Conservation (phyloP, 2,113 vertebrate species). For the Solea senegalensis region DNA sequence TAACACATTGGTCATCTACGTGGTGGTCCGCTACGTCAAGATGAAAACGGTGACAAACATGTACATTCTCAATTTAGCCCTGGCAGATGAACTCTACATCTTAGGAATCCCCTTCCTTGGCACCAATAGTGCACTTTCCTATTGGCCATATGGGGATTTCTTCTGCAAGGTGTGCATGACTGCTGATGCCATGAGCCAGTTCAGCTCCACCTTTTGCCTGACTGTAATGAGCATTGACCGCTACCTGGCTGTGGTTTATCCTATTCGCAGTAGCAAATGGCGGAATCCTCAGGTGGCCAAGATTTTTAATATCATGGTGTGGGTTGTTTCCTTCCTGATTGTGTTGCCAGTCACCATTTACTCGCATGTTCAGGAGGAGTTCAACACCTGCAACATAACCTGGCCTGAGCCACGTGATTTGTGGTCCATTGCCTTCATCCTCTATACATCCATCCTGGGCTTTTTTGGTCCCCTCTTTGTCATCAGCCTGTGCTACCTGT, state of each 20-base stretch:
- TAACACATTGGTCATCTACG: constrained; percentile 89
- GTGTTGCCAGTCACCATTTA: constrained; percentile 89
- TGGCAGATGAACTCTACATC: constrained; percentile 92
- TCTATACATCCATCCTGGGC: constrained; percentile 88
- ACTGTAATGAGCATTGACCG: constrained; percentile 95
- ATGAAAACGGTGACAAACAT: constrained; percentile 95
- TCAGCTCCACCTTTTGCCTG: constrained; percentile 92
- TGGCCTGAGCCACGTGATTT: constrained; percentile 86
- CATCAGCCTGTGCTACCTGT: constrained; percentile 91
- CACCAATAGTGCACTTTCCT: constrained; percentile 87
- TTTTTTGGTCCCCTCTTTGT: constrained; percentile 90
- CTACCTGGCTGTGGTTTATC: constrained; percentile 92
- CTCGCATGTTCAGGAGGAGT: constrained; percentile 83
- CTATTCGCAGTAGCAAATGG: constrained; percentile 88
- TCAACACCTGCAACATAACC: constrained; percentile 90
- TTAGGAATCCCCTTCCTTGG: constrained; percentile 91
- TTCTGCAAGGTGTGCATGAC: constrained; percentile 90
- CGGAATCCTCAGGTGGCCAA: constrained; percentile 86
- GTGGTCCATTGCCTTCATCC: constrained; percentile 88
- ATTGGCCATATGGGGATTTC: constrained; percentile 90
- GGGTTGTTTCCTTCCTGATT: constrained; percentile 87
- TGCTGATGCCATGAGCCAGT: constrained; percentile 90
- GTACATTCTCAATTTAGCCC: constrained; percentile 92
- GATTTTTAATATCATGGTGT: constrained; percentile 83
- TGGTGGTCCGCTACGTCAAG: constrained; percentile 89